Base-by-base conservation (phyloP, 2,888 invertebrate species). In the Cantharis nigra region DNA sequence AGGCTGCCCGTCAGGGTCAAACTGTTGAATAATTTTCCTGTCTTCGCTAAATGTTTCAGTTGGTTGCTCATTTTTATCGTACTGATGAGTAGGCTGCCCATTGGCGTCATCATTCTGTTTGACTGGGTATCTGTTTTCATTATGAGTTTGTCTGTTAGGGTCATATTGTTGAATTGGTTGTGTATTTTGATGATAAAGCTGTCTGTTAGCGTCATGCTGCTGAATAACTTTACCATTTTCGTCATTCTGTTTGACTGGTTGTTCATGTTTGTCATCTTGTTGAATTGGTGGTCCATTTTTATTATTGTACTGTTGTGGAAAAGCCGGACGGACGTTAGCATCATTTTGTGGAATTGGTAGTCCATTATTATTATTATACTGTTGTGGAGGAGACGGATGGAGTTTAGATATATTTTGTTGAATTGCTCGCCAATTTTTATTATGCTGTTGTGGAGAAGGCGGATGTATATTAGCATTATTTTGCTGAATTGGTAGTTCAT, bases 1-100 rank as follows among this genome's bases (percentile, higher is more conserved):
- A 9, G 75, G 76, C 71, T 80, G 78, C 0, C 70, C 71, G 33
- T 76, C 73, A 72, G 16, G 16, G 16, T 16, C 16, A 16, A 1
- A 80, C 78, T 81, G 77, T 30, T 73, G 69, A 10, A 70, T 69
- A 62, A 63, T 69, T 71, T 79, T 76, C 5, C 73, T 79, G 20
- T 69, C 67, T 69, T 73, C 63, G 18, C 78, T 72, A 62, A 76
- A 80, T 14, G 78, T 71, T 26, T 33, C 10, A 10, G 83, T 74
- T 4, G 79, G 71, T 72, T 83, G 83, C 1, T 82, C 82, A 69
- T 85, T 20, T 3, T 3, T 1, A 20, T 20, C 83, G 72, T 84
- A 83, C 30, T 83, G 83, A 14, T 79, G 82, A 30, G 82, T 73
- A 14, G 80, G 79, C 71, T 84, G 84, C 9, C 81, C 3, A 3